phyloP scores from a whole-genome alignment of 2,888 invertebrate genomes.

The Cryptocephalus moraei region DNA sequence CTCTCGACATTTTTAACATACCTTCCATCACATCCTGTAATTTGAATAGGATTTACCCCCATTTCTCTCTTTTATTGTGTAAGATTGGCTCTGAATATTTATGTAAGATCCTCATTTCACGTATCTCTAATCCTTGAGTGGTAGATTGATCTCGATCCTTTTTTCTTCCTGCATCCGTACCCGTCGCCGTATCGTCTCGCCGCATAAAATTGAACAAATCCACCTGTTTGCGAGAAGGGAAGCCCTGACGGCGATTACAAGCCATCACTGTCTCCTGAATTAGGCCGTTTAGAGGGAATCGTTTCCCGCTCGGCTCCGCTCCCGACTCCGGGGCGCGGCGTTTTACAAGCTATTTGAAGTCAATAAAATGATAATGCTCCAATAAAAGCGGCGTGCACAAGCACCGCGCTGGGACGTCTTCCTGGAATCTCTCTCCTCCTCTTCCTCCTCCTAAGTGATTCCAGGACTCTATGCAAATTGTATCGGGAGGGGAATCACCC shows the following conservation, averaged over 20 bases:
- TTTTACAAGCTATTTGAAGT: conserved; percentile 47
- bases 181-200: too few relatives aligned
- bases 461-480: conserved; percentile 1
- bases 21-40: too few relatives aligned
- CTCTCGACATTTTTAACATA: too few relatives aligned
- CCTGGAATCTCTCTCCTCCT: background rate
- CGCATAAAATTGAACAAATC: conserved; percentile 32
- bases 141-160: too few relatives aligned
- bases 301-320: conserved; percentile 32
- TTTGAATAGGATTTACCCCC: too few relatives aligned
- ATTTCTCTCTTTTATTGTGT: too few relatives aligned
- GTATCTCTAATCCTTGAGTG: too few relatives aligned
- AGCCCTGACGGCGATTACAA: conserved; percentile 38
- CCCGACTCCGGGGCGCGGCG: conserved; percentile 38
- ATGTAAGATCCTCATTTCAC: too few relatives aligned
- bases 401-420: conserved; percentile 25
- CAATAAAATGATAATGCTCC: conserved; percentile 45
- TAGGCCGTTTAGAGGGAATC: conserved; percentile 38
- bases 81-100: too few relatives aligned
- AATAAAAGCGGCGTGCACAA: conserved; percentile 36
- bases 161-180: too few relatives aligned
- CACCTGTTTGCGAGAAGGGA: conserved; percentile 39
- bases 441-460: background rate
- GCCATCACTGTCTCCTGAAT: conserved; percentile 43
- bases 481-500: background rate